Evolutionary conservation across 2,113 vertebrate genomes (phyloP).

Genomic region (Marmota flaviventris): DNA sequence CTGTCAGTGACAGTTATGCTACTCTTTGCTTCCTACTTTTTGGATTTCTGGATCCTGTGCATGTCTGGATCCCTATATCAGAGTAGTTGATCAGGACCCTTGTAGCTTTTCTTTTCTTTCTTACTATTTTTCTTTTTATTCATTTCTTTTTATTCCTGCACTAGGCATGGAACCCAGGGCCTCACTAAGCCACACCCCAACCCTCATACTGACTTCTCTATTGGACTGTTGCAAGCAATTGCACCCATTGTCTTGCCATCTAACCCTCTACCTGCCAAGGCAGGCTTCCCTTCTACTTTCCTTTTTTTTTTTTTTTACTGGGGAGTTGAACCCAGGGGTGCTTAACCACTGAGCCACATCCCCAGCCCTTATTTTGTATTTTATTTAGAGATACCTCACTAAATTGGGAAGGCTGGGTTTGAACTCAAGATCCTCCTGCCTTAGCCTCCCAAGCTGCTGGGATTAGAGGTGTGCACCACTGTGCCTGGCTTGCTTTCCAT

Average conservation of each 20-base stretch:
- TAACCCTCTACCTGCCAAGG: not conserved
- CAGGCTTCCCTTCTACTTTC: not conserved
- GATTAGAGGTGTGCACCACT: not conserved
- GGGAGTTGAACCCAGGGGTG: too few relatives aligned
- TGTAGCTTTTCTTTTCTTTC: not conserved
- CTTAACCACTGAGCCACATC: too few relatives aligned
- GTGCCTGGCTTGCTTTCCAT: not conserved
- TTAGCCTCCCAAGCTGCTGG: too few relatives aligned
- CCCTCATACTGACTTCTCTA: not conserved
- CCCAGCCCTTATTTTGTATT: too few relatives aligned
- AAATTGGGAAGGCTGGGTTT: too few relatives aligned
- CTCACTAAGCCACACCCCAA: not conserved
- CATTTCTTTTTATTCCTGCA: not conserved
- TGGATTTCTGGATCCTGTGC: constrained; percentile 19
- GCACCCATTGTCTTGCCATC: not conserved
- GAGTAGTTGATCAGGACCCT: not conserved
- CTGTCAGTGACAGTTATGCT: not conserved
- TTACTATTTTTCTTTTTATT: not conserved
- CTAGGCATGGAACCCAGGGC: not conserved
- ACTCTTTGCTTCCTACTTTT: not conserved
- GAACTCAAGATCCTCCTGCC: too few relatives aligned
- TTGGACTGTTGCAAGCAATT: not conserved
- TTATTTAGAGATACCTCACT: too few relatives aligned
- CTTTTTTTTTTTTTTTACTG: too few relatives aligned
- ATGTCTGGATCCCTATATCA: not conserved